Evolutionary conservation across 2,888 invertebrate species (phyloP), one percentile per base, ranked within the genome.

Genomic region (Philopedon plagiatum): DNA sequence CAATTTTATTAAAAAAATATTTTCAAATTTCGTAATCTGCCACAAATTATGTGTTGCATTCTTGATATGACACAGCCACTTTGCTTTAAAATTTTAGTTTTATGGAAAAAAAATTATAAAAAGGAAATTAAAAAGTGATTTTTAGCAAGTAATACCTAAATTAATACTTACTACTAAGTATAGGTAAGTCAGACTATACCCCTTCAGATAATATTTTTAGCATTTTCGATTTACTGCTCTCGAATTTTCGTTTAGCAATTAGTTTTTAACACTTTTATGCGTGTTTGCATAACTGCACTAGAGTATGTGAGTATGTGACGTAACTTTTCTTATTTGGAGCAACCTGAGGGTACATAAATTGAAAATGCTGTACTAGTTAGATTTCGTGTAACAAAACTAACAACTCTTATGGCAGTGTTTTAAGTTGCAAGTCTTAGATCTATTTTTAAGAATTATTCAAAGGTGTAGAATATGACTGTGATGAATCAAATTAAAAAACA

Each of bases 1-100:
- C 41, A 61, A 11, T 51, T 62, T 70, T 70, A 62, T 62, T 70
- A 63, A 29, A 70, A 70, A 70, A 70, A 63, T 63, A 70, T 13
- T 41, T 70, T 37, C 32, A 23, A 44, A 41, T 29, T 57, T 32
- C 37, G 32, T 39, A 64, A 62, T 15, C 46, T 49, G 18, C 29
- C 26, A 15, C 13, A 26, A 18, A 66, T n/a, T n/a, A n/a, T 46
- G 46, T 56, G 46, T 62, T 70, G 46, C 13, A 46, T 46, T 58
- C 54, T 23, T 49, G 15, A 62, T 26, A 51, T 44, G 44, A 70
- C 69, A 70, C 69, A 70, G 69, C 69, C 69, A 60, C 61, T 39
- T 51, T 39, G 51, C 56, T 44, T 63, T 69, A 56, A 44, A 18
- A 57, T 58, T 66, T 34, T 51, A 29, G 8, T 13, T 44, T 23